Evolutionary conservation across 2,888 invertebrate genomes (phyloP).

Genomic region (Plagodis pulveraria): DNA sequence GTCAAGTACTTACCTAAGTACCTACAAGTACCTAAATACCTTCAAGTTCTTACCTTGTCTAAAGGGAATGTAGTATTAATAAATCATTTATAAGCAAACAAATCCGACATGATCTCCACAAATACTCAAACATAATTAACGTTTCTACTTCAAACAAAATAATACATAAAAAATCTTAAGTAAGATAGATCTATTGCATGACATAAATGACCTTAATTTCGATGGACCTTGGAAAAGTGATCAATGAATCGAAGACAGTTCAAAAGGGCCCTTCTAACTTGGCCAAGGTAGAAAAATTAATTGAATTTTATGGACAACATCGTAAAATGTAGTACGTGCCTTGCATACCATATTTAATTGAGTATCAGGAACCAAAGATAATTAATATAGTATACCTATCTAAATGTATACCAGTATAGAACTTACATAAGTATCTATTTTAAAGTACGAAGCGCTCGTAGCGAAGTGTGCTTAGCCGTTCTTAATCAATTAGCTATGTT

Average conservation of each 20-base stretch:
- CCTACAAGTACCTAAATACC: no score
- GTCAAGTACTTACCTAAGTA: no score
- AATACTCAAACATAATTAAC: conserved; percentile 14
- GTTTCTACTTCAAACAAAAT: conserved; percentile 16
- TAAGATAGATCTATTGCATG: conserved; percentile 26
- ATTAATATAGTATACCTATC: background rate
- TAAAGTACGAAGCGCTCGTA: no score
- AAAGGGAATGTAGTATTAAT: conserved; percentile 6
- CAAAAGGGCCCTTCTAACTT: conserved; percentile 54
- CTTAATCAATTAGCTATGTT: no score
- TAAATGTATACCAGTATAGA: no score
- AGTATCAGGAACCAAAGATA: conserved; percentile 1
- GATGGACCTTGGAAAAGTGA: conserved; percentile 29
- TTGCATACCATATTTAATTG: conserved; percentile 18
- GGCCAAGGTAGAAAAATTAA: conserved; percentile 50
- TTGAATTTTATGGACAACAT: conserved; percentile 27
- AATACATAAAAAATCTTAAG: conserved; percentile 12
- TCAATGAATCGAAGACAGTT: conserved; percentile 25
- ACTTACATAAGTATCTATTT: no score
- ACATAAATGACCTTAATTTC: conserved; percentile 37
- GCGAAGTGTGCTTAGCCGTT: no score
- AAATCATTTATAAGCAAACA: conserved; percentile 23
- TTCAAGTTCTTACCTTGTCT: background rate
- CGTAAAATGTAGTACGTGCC: conserved; percentile 19
- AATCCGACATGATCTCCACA: conserved; percentile 23